phyloP scores from a whole-genome alignment of 2,888 invertebrate genomes.

The Chromoteleia sp. region DNA sequence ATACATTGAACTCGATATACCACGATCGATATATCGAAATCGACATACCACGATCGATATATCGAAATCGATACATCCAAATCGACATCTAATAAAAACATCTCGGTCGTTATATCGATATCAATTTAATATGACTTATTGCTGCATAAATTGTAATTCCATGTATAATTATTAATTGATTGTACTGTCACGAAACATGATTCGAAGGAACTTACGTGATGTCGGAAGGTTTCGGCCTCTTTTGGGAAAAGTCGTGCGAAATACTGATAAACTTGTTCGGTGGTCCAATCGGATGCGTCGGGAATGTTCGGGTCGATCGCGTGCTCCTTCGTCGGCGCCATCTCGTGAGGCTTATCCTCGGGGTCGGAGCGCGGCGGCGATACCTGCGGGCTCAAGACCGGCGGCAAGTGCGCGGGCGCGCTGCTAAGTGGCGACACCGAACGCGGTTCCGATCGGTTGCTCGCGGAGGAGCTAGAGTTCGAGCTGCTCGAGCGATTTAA shows the following conservation, averaged over 20 bases:
- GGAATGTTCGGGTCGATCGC: constrained; percentile 89
- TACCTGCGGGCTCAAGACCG: constrained; percentile 82
- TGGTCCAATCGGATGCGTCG: constrained; percentile 92
- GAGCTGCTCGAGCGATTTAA: constrained; percentile 59
- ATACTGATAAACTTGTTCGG: constrained; percentile 92
- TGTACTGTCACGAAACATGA: no score
- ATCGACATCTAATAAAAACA: no score
- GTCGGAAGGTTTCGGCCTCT: constrained; percentile 92
- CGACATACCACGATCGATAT: no score
- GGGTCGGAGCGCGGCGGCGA: constrained; percentile 80
- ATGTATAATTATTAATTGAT: no score
- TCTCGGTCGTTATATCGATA: no score
- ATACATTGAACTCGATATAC: no score
- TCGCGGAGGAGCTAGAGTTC: background rate
- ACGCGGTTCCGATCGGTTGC: constrained; percentile 58
- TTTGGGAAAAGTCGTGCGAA: constrained; percentile 91
- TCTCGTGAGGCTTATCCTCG: constrained; percentile 77
- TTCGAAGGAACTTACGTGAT: constrained; percentile 92
- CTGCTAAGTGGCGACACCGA: constrained; percentile 78
- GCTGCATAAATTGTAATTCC: no score
- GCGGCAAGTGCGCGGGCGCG: constrained; percentile 76
- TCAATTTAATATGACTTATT: no score
- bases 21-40: no score
- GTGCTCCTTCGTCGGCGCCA: constrained; percentile 72
- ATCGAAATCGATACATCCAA: no score